Base-by-base conservation (phyloP, 2,888 invertebrate genomes). In the Bellardia pandia region DNA sequence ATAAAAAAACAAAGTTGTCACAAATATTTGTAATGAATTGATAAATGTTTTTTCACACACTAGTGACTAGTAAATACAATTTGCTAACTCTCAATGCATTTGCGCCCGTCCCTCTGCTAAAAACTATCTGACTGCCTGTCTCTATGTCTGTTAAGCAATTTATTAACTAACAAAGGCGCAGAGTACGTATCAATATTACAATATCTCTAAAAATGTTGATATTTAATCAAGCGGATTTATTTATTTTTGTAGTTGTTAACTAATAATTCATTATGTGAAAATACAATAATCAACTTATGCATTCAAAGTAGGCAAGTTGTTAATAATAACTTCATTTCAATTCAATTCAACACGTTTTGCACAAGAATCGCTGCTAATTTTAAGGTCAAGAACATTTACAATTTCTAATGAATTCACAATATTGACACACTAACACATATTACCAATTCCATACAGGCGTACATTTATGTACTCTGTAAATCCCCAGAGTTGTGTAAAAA, bases 201-300 rank as follows among this genome's bases (percentile, higher is more conserved):
- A 75, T 75, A 60, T 51, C 16, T 78, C 42, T 69, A 60, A 51
- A 45, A 80, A 60, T 83, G 77, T 75, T 72, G 62, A 85, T 85
- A 85, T 85, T 85, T 85, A 85, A 79, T 85, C 79, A 85, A 79
- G 75, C 79, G 69, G 68, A 85, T 85, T 79, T 79, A 78, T 84
- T 84, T 84, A 62, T 51, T 56, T 66, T 37, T 66, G 11, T 9
- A 51, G 33, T 37, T 53, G 51, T 48, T 16, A 48, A 75, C 60
- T 71, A 51, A 79, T 81, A 66, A 74, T 74, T 13, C 56, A 30
- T 74, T 77, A 64, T 40, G 71, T 56, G 71, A 83, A 77, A 75
- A 82, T 37, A 14, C 56, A 48, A 77, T 74, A 11, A 51, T 45
- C 69, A 71, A 71, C n/a, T 13, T 33, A 30, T 72, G 80, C 80